Conservation (phyloP, 92 coral and sea anemone species). For the Heteractis magnifica region DNA sequence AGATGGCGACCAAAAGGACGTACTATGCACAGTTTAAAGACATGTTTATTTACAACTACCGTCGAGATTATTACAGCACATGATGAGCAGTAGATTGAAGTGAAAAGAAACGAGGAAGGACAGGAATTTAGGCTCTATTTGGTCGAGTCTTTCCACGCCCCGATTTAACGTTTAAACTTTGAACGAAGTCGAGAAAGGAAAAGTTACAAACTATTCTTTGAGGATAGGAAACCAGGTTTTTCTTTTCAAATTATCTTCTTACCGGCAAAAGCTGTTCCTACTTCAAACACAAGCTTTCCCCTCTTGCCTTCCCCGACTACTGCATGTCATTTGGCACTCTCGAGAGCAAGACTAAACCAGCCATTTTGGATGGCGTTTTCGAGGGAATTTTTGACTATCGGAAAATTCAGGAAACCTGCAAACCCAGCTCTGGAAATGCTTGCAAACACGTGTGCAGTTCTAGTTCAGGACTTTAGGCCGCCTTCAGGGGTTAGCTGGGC, state of each 20-base stretch:
- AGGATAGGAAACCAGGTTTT: conserved; percentile 86
- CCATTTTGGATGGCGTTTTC: conserved; percentile 99
- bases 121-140: conserved; percentile 52
- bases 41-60: conserved; percentile 92
- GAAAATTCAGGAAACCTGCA: conserved; percentile 96
- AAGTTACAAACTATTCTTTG: conserved; percentile 90
- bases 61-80: conserved; percentile 60
- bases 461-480: conserved; percentile 54
- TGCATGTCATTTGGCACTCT: conserved; percentile 81
- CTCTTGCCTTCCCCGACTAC: conserved; percentile 62
- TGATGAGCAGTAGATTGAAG: conserved; percentile 46
- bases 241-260: conserved; percentile 75
- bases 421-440: conserved; percentile 94
- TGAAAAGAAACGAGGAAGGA: conserved; percentile 34
- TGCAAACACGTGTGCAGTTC: conserved; percentile 91
- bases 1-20: conserved; percentile 77
- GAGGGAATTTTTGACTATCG: conserved; percentile 93
- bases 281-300: conserved; percentile 58
- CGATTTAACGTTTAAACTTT: conserved; percentile 85
- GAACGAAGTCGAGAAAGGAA: conserved; percentile 89
- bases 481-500: conserved; percentile 56
- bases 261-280: conserved; percentile 86
- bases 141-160: conserved; percentile 91
- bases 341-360: conserved; percentile 95
- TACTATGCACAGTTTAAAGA: conserved; percentile 70